A percentile compares a stretch with the other conserved stretches of the same genome.
Evolutionary conservation across 2,888 invertebrate species (phyloP).

Genomic region (Ormyrus labotus): DNA sequence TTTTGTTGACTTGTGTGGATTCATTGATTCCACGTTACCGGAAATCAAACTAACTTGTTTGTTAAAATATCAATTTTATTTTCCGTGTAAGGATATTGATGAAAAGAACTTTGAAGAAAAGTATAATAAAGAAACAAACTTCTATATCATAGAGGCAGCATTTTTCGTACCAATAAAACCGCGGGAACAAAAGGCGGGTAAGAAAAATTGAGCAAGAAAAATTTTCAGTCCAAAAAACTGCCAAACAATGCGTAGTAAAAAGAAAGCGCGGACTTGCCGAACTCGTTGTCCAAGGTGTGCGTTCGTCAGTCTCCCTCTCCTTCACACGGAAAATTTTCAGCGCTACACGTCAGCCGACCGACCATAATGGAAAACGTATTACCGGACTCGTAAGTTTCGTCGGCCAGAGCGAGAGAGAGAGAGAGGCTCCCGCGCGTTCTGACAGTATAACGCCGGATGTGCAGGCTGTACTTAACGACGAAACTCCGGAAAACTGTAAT

Average conservation of each 20-base stretch:
- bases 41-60: no score
- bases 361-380: conserved; percentile 72
- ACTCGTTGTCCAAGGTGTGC: not conserved
- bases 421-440: conserved; percentile 28
- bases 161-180: no score
- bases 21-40: no score
- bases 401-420: conserved; percentile 47
- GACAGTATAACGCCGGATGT: conserved; percentile 72
- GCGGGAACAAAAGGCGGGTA: not conserved
- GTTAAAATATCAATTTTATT: no score
- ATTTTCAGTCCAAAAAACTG: not conserved
- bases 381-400: conserved; percentile 70
- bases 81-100: no score
- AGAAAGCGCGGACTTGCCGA: not conserved
- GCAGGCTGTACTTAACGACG: conserved; percentile 74
- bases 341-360: conserved; percentile 61
- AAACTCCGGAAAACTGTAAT: conserved; percentile 73
- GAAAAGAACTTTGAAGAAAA: no score
- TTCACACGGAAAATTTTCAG: conserved; percentile 50
- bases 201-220: conserved; percentile 1
- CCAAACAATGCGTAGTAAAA: not conserved
- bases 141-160: no score
- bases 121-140: no score
- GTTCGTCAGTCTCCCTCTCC: conserved; percentile 1
- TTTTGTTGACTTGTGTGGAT: no score